Percentiles rank a stretch among this genome's conserved stretches.
phyloP scores from a whole-genome alignment of 2,888 invertebrate species.

The Drosophila quinaria region DNA sequence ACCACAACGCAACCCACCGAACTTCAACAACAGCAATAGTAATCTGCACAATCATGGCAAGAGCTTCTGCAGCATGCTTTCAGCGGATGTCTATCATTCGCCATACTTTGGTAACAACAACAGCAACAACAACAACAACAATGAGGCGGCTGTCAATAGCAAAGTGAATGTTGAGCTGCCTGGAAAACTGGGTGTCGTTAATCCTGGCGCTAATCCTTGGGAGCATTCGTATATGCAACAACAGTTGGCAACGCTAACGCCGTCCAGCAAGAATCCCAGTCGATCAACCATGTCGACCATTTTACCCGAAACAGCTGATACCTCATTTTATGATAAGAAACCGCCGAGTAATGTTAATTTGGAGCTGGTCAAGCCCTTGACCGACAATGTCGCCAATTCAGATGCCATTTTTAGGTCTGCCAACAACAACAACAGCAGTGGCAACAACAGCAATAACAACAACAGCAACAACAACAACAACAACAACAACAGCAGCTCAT shows the following conservation, averaged over 20 bases:
- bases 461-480: constrained; percentile 35
- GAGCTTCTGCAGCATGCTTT: constrained; percentile 54
- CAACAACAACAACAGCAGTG: constrained; percentile 25
- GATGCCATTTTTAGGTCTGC: constrained; percentile 41
- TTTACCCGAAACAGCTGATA: constrained; percentile 75
- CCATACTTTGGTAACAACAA: constrained; percentile 40
- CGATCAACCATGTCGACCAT: constrained; percentile 64
- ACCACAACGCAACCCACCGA: constrained; percentile 79
- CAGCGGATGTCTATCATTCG: constrained; percentile 68
- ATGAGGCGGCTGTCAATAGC: constrained; percentile 31
- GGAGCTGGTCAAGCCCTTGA: constrained; percentile 54
- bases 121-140: constrained; percentile 19
- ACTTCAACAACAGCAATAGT: constrained; percentile 52
- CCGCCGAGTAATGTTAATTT: constrained; percentile 77
- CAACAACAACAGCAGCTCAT: constrained; percentile 49
- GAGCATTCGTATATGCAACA: constrained; percentile 53
- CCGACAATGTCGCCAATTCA: constrained; percentile 29
- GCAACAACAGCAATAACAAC: constrained; percentile 39
- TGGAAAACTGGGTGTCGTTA: constrained; percentile 19
- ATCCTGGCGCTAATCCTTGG: constrained; percentile 55
- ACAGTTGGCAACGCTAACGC: constrained; percentile 53
- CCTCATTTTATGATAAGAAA: constrained; percentile 81
- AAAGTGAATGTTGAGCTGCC: constrained; percentile 42
- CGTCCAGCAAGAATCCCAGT: constrained; percentile 72
- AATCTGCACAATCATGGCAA: constrained; percentile 57